These are phyloP conservation scores for Boleophthalmus pectinirostris DNA, from an alignment of 2,113 vertebrate species.

Conservation along the genomic window DNA sequence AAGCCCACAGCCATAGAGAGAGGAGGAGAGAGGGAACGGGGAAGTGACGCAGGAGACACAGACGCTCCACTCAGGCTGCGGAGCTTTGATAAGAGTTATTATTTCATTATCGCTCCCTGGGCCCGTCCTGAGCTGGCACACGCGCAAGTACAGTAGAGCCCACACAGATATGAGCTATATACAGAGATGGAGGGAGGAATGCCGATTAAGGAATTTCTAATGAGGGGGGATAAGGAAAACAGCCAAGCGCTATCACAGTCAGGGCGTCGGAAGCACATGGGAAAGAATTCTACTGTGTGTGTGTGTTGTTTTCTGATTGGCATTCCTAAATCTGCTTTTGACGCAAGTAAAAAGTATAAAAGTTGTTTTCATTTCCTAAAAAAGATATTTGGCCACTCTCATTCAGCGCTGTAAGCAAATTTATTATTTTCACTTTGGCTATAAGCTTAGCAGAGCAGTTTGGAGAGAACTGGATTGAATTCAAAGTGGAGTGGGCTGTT, in stretches of 20 bases:
- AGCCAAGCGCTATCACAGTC: conserved; percentile 55
- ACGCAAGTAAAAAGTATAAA: neutral
- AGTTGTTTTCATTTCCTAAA: conserved; percentile 4
- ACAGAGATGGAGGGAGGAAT: conserved; percentile 24
- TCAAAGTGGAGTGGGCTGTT: conserved; percentile 46
- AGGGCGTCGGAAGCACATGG: conserved; percentile 35
- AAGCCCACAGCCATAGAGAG: conserved; percentile 20
- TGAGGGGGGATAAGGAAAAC: conserved; percentile 51
- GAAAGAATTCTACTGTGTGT: conserved; percentile 17
- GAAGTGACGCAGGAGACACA: conserved; percentile 41
- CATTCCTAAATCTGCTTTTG: neutral
- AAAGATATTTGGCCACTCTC: neutral
- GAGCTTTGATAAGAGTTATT: conserved; percentile 77
- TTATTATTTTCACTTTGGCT: conserved; percentile 25
- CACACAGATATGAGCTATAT: conserved; percentile 24
- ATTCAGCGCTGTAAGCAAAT: conserved; percentile 24
- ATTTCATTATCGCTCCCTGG: conserved; percentile 76
- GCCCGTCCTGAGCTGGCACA: conserved; percentile 62
- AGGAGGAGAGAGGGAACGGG: conserved; percentile 42
- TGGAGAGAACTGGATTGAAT: conserved; percentile 35
- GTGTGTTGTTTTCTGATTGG: neutral
- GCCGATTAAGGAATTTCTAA: conserved; percentile 66
- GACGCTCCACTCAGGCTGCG: conserved; percentile 65
- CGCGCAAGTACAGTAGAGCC: conserved; percentile 18
- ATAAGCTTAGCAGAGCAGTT: conserved; percentile 30